Percentiles rank a stretch among this genome's conserved stretches.
These are phyloP conservation scores for Cactoblastis cactorum DNA, from an alignment of 2,888 invertebrate genomes.

Conservation along the genomic window DNA sequence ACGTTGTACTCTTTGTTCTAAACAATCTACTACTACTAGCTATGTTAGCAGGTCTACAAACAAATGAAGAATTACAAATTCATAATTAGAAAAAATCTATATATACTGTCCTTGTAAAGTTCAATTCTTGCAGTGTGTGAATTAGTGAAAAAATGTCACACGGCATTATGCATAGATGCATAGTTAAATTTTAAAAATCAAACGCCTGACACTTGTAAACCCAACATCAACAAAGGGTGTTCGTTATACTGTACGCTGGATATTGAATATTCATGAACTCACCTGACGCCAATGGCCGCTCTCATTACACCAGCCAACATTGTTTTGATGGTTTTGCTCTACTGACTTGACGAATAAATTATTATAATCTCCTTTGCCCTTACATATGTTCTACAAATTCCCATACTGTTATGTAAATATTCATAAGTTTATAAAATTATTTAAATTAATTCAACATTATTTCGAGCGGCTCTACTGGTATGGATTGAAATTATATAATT, in stretches of 20 bases:
- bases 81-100: too few species aligned
- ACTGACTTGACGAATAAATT: slow-evolving; percentile 53
- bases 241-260: not conserved
- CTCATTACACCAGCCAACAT: slow-evolving; percentile 38
- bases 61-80: too few species aligned
- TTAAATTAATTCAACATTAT: not conserved
- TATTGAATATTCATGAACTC: slow-evolving; percentile 58
- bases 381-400: slow-evolving; percentile 31
- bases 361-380: slow-evolving; percentile 37
- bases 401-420: slow-evolving; percentile 29
- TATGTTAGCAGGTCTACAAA: too few species aligned
- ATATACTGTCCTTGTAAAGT: too few species aligned
- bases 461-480: not conserved
- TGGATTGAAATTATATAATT: too few species aligned
- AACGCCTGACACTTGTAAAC: not conserved
- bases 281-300: slow-evolving; percentile 47
- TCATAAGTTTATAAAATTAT: not conserved
- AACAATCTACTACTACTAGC: too few species aligned
- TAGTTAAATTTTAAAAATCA: not conserved
- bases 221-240: not conserved
- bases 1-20: too few species aligned
- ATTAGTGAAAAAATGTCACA: too few species aligned
- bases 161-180: too few species aligned
- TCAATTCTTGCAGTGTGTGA: too few species aligned
- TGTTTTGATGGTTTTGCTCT: slow-evolving; percentile 64